These are phyloP conservation scores for Sipunculus nudus DNA, from an alignment of 2,888 invertebrate genomes.

Conservation along the genomic window DNA sequence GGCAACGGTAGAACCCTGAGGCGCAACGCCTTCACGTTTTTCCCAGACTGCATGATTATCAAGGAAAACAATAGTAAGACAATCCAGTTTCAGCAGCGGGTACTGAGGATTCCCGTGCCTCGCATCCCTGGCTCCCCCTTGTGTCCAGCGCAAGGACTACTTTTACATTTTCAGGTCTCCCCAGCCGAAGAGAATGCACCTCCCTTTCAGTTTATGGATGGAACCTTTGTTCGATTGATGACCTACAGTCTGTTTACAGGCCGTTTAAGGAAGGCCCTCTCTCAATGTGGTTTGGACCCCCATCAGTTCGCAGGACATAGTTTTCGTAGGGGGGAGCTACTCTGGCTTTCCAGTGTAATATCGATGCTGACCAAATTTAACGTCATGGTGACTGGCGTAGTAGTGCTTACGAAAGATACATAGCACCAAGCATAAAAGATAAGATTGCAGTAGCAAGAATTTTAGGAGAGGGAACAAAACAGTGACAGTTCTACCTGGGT, in stretches of 20 bases:
- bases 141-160: not conserved
- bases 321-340: not conserved
- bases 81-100: too few species aligned
- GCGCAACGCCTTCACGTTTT: too few species aligned
- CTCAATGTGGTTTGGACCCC: not conserved
- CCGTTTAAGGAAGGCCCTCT: not conserved
- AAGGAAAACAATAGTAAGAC: too few species aligned
- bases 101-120: not conserved
- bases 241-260: not conserved
- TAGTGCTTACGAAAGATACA: not conserved
- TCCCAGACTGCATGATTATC: too few species aligned
- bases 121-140: not conserved
- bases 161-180: not conserved
- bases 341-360: not conserved
- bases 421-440: too few species aligned
- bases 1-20: too few species aligned
- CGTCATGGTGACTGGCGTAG: not conserved
- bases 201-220: not conserved
- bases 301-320: not conserved
- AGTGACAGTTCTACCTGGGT: too few species aligned
- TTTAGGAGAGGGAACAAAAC: too few species aligned
- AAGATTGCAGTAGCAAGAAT: too few species aligned
- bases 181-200: not conserved
- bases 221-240: not conserved
- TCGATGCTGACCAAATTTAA: not conserved